Evolutionary conservation across 2,888 invertebrate species (phyloP), one percentile per base, ranked within the genome.

Genomic region (Torymus aiolomorphi): DNA sequence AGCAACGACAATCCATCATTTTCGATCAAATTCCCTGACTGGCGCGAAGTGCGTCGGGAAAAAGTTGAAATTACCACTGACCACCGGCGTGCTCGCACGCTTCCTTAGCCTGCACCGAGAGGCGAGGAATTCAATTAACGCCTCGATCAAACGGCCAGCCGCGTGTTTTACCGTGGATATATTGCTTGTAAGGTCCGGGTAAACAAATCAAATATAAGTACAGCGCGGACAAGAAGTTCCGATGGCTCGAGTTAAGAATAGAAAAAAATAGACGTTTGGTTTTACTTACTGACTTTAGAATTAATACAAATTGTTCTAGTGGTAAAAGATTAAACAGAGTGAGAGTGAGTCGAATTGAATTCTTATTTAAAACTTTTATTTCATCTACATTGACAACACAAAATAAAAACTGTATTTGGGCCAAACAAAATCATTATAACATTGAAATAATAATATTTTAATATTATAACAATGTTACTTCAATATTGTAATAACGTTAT

Each of bases 121-220:
- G 31, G 31, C 31, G 62, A 54, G 62, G 54, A 72, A 72, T 72
- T 72, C 72, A 72, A 72, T 72, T 72, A 72, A 49, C 72, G 52
- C 54, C 63, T 62, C 62, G 51, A 61, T 61, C 69, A 57, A 70
- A 70, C 69, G 16, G 57, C 69, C 31, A 31, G 31, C 12, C 31
- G 42, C 57, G 49, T 49, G 57, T 70, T 70, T 70, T 57, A 70
- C 57, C 42, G 14, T 3, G 42, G 57, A 67, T 67, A 70, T 70
- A 70, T 70, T 70, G 57, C 57, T 18, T 42, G 69, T 5, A 70
- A 16, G 69, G 24, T 13, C 12, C 57, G 42, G 42, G 42, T 42
- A 70, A 42, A 57, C 57, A 70, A 57, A 57, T 70, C 57, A 67
- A 57, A 5, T 63, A 18, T 5, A 31, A 31, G 31, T 31, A 31